Base-by-base conservation (phyloP, 2,113 vertebrate species). In the Propithecus coquereli region DNA sequence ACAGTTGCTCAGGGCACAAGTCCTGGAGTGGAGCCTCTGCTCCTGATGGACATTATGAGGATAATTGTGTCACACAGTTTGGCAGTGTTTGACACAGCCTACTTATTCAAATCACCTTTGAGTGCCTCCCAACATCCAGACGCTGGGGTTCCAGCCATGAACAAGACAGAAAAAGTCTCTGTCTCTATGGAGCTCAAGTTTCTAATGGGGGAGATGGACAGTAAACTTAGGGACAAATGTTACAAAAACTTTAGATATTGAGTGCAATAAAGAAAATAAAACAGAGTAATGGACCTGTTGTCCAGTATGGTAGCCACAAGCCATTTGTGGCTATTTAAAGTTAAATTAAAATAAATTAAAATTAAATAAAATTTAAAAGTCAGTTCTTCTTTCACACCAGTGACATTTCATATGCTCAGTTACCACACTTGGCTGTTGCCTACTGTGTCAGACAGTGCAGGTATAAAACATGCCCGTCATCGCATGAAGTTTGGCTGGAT, bases 331-430 rank as follows among this genome's bases (percentile, higher is more conserved):
- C n/a, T 90, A 32, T 66, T 94, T 73, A 79, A 95, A 82, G 14
- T 70, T 86, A 90, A 66, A 85, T 71, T 83, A 84, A 73, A 88
- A 57, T 79, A 68, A 81, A 92, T 66, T 34, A 68, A 76, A 89
- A 71, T 77, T 20, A 83, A 96, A 87, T 68, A 3, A 66, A 76
- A 61, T 40, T 6, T 57, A 90, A 92, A 73, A 63, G 7, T 23
- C 22, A 70, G 14, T 45, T 91, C 65, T 74, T 63, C 6, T 47
- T 32, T 82, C n/a, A 45, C 5, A 30, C 9, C 20, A n/a, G 17
- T 70, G 79, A 85, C 34, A 57, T 86, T 80, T 86, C 34, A 34
- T 1, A 2, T 63, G 32, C 50, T 77, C 34, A 50, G 0, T 71
- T 40, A 54, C 17, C 32, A 37, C 9, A 61, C 34, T 32, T 76